Evolutionary conservation across 2,888 invertebrate species (phyloP), one percentile per base, ranked within the genome.

Genomic region (Theodoxus fluviatilis): DNA sequence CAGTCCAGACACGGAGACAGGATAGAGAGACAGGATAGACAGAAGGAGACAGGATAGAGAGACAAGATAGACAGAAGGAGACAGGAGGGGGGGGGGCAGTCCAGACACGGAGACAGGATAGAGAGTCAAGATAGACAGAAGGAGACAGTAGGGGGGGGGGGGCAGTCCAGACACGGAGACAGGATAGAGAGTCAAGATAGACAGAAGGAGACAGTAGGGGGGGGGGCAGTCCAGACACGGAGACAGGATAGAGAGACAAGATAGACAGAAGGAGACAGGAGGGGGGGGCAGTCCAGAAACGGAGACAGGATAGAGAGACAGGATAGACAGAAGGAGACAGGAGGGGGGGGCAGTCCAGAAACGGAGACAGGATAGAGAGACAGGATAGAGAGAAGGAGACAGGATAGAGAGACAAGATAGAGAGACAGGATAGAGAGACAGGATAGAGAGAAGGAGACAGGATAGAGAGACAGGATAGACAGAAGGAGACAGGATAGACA

Each of bases 391-490:
- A 31, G 59, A 57, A 28, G 33, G 59, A 57, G 40, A 22, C 35
- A 43, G 15, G 4, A 18, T 18, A 22, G 40, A 61, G 28, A 31
- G 37, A 43, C 18, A n/a, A 31, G 52, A 65, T 25, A 37, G 25
- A 38, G 47, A n/a, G 64, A 64, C n/a, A 57, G 67, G 37, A 33
- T 38, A 33, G 59, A 59, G 38, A 35, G 38, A 35, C 33, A 43
- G 38, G 55, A 33, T 43, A 22, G 33, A 59, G 22, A 38, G 52
- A 59, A 33, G 28, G 38, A 38, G 61, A 66, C 25, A 25, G 18
- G 31, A 49, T 33, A 68, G 52, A 68, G 40, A 35, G 38, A 59
- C 33, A 68, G 35, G 37, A 55, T 18, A 35, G 35, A 55, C 1
- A 37, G 25, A 33, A 35, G 35, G 43, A 35, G 37, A 38, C 28